Evolutionary conservation across 2,888 invertebrate species (phyloP).

Genomic region (Ecdyonurus torrentis): DNA sequence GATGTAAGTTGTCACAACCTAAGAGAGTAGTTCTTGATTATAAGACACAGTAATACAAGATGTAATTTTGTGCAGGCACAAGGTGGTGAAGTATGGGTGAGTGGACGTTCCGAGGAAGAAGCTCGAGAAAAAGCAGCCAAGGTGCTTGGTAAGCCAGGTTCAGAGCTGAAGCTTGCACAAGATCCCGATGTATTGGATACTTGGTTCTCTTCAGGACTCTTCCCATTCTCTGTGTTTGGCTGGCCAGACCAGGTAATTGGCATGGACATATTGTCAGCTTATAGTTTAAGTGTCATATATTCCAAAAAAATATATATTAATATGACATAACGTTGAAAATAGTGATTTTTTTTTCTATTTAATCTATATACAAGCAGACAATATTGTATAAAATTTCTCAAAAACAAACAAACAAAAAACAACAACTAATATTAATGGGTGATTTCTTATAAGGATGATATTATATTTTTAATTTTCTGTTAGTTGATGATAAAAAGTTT

Average conservation of each 20-base stretch:
- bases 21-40: not conserved
- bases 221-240: constrained; percentile 92
- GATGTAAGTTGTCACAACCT: constrained; percentile 19
- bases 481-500: not conserved
- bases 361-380: too few species aligned
- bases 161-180: constrained; percentile 39
- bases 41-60: not conserved
- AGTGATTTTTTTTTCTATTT: too few species aligned
- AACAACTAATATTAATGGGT: too few species aligned
- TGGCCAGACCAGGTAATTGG: constrained; percentile 77
- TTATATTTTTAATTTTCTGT: not conserved
- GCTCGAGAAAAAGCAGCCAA: constrained; percentile 63
- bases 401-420: too few species aligned
- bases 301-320: too few species aligned
- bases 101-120: constrained; percentile 43
- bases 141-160: constrained; percentile 36
- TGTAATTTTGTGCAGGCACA: constrained; percentile 15
- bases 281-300: too few species aligned
- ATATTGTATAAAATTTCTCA: too few species aligned
- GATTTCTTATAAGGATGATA: not conserved
- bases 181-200: constrained; percentile 98
- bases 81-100: constrained; percentile 40
- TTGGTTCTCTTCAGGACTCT: constrained; percentile 95
- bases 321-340: too few species aligned
- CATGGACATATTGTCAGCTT: too few species aligned